phyloP scores from a whole-genome alignment of 2,797 vertebrate species.

The Parambassis ranga region DNA sequence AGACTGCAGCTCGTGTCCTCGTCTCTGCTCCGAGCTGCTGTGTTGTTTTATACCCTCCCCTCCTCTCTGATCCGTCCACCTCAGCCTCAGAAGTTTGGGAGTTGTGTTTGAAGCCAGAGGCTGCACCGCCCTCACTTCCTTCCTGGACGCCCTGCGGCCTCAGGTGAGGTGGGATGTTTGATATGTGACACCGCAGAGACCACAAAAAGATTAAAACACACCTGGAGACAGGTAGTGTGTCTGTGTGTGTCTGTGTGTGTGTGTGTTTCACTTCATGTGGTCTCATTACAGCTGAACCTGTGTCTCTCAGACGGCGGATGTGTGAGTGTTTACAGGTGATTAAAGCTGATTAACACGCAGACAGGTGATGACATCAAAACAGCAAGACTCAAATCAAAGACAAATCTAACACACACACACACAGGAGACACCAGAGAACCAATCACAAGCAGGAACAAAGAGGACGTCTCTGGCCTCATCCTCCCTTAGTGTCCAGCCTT shows the following conservation, averaged over 20 bases:
- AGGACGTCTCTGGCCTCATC: too few relatives aligned
- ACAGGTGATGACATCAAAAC: constrained; percentile 10
- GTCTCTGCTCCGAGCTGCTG: too few relatives aligned
- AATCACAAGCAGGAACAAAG: too few relatives aligned
- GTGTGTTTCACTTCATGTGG: constrained; percentile 55
- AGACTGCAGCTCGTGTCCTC: too few relatives aligned
- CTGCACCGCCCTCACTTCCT: constrained; percentile 71
- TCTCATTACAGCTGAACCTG: constrained; percentile 48
- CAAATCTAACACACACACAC: too few relatives aligned
- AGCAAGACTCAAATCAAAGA: not conserved
- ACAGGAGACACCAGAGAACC: too few relatives aligned
- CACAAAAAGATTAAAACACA: constrained; percentile 60
- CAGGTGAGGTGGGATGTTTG: constrained; percentile 56
- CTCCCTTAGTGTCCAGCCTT: too few relatives aligned
- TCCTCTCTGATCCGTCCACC: constrained; percentile 43
- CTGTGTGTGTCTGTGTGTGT: constrained; percentile 17
- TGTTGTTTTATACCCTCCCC: constrained; percentile 31
- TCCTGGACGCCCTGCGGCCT: constrained; percentile 62
- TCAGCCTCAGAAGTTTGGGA: constrained; percentile 50
- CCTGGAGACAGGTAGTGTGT: constrained; percentile 48
- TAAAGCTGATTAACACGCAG: constrained; percentile 48
- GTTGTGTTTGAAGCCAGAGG: constrained; percentile 70
- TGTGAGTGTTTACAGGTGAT: constrained; percentile 57
- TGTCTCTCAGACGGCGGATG: constrained; percentile 31
- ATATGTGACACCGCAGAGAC: constrained; percentile 56